A percentile compares a stretch with the other conserved stretches of the same genome.
Conservation (phyloP, 2,113 vertebrate species). For the Sinosuthora webbiana region DNA sequence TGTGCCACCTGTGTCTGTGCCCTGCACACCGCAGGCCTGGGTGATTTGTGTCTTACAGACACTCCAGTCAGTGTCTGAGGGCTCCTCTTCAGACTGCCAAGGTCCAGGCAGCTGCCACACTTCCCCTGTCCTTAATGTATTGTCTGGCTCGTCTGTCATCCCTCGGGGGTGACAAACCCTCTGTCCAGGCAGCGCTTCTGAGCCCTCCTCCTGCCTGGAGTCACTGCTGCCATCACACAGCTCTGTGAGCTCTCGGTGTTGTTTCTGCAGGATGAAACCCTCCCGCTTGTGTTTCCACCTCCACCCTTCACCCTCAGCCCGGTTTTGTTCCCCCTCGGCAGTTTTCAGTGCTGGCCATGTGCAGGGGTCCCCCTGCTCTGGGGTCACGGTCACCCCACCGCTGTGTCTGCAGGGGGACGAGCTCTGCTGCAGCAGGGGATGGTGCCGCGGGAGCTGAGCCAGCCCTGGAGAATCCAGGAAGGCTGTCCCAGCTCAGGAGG, state of each 20-base stretch:
- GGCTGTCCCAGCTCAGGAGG: background rate
- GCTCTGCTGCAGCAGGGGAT: background rate
- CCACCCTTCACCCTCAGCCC: fast-evolving
- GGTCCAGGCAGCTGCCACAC: background rate
- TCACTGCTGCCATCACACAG: background rate
- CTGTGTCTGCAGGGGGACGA: too few relatives aligned
- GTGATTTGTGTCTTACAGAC: background rate
- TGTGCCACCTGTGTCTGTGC: fast-evolving
- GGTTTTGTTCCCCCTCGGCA: background rate
- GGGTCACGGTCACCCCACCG: fast-evolving
- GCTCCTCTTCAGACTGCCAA: background rate
- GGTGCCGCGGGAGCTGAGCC: fast-evolving
- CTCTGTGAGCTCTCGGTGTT: fast-evolving
- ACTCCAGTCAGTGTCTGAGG: background rate
- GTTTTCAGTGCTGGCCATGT: background rate
- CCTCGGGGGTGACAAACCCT: background rate
- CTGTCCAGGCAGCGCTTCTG: background rate
- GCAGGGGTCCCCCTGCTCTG: background rate
- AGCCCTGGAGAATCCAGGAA: fast-evolving
- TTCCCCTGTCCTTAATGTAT: background rate
- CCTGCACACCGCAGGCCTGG: fast-evolving
- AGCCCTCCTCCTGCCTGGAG: background rate
- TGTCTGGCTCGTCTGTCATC: background rate
- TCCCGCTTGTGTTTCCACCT: background rate
- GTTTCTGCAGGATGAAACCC: background rate